These are phyloP conservation scores for Alectoris magna DNA, from an alignment of 2,797 vertebrate genomes.

Conservation along the genomic window DNA sequence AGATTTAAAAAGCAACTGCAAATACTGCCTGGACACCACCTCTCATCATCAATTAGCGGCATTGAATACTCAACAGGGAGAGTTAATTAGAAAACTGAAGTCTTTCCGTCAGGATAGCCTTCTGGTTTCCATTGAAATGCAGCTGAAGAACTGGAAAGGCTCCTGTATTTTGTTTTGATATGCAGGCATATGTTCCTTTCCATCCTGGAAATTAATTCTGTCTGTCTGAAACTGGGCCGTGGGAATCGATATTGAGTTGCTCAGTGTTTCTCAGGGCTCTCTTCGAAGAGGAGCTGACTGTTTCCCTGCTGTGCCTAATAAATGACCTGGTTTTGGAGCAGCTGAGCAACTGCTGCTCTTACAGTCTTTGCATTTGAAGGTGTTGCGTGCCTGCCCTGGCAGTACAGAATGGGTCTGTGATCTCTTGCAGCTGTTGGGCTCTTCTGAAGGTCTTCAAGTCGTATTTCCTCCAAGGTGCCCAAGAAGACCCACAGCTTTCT, in stretches of 20 bases:
- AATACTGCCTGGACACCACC: neutral
- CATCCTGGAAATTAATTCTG: constrained; percentile 53
- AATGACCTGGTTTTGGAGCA: constrained; percentile 44
- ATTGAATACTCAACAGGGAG: constrained; percentile 55
- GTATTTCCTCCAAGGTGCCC: neutral
- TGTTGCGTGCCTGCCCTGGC: neutral
- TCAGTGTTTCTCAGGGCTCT: constrained; percentile 38
- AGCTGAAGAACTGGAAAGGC: constrained; percentile 26
- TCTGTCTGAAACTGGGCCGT: neutral
- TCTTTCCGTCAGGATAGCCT: constrained; percentile 34
- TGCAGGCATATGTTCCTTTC: constrained; percentile 56
- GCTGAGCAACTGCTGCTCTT: neutral
- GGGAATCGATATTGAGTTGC: constrained; percentile 57
- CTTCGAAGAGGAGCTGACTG: constrained; percentile 12
- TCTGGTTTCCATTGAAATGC: constrained; percentile 55
- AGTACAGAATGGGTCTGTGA: neutral
- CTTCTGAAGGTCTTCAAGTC: neutral
- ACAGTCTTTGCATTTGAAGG: neutral
- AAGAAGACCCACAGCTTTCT: neutral
- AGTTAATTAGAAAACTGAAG: constrained; percentile 52
- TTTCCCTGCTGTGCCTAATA: constrained; percentile 6
- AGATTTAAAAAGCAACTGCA: constrained; percentile 30
- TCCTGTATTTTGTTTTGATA: constrained; percentile 67
- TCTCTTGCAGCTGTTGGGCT: neutral
- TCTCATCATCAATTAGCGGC: constrained; percentile 29